Conservation (phyloP, 2,113 vertebrate genomes). For the Brevimyrus niger region DNA sequence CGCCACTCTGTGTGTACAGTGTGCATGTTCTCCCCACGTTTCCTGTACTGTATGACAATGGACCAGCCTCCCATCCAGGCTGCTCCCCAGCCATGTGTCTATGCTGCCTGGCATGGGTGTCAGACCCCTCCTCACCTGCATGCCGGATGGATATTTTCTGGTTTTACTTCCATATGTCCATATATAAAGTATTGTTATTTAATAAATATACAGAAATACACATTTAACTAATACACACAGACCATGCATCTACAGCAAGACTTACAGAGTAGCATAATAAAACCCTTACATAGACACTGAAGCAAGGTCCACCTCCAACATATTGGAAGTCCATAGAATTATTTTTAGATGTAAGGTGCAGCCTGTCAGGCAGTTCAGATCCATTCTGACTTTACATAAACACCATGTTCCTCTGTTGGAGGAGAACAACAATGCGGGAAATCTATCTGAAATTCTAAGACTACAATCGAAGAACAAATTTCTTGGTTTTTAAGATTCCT, state of each 20-base stretch:
- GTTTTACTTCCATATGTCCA: neutral
- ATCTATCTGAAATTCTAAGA: neutral
- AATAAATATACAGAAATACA: neutral
- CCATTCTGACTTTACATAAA: neutral
- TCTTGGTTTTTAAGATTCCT: neutral
- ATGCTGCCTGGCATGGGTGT: neutral
- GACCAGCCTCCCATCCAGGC: neutral
- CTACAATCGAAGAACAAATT: neutral
- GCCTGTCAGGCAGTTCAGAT: neutral
- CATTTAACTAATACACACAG: neutral
- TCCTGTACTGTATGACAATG: neutral
- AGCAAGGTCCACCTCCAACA: neutral
- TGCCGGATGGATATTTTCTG: neutral
- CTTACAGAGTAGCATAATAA: neutral
- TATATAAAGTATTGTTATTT: neutral
- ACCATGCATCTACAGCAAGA: neutral
- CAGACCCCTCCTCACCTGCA: neutral
- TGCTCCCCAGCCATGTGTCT: neutral
- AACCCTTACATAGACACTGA: neutral
- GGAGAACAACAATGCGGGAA: neutral
- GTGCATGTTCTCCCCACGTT: neutral
- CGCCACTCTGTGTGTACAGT: neutral
- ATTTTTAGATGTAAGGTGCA: neutral
- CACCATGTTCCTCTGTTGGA: neutral
- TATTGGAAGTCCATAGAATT: neutral